These are phyloP conservation scores for Nycticryphes semicollaris DNA, from an alignment of 2,113 vertebrate genomes.

Conservation along the genomic window DNA sequence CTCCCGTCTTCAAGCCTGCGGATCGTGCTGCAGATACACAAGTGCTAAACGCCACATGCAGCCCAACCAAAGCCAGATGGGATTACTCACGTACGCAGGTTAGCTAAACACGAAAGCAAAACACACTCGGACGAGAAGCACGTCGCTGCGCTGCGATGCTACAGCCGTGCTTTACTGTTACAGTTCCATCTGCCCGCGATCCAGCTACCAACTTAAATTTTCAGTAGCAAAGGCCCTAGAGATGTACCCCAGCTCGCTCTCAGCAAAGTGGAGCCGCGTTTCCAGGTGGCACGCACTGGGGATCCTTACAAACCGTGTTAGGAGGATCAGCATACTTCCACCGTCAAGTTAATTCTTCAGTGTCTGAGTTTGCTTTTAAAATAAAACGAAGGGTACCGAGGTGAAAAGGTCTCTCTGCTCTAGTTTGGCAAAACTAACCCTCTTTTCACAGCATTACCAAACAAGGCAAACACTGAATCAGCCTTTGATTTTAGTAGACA, in stretches of 20 bases:
- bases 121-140: neutral
- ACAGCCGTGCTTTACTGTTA: neutral
- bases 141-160: neutral
- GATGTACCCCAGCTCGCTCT: fast-evolving
- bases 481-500: neutral
- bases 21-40: neutral
- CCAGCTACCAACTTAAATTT: neutral
- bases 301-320: neutral
- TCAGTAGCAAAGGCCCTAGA: neutral
- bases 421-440: neutral
- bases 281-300: neutral
- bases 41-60: fast-evolving
- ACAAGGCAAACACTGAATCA: neutral
- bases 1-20: neutral
- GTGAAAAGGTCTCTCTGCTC: neutral
- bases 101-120: neutral
- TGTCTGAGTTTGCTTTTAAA: neutral
- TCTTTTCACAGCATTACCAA: neutral
- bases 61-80: neutral
- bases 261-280: neutral
- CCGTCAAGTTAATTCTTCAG: neutral
- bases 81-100: neutral
- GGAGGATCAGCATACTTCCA: neutral
- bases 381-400: neutral
- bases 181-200: neutral